Percentiles rank a stretch among this genome's conserved stretches.
Conservation (phyloP, 1,140 invertebrate species). For the Spodoptera litura region DNA sequence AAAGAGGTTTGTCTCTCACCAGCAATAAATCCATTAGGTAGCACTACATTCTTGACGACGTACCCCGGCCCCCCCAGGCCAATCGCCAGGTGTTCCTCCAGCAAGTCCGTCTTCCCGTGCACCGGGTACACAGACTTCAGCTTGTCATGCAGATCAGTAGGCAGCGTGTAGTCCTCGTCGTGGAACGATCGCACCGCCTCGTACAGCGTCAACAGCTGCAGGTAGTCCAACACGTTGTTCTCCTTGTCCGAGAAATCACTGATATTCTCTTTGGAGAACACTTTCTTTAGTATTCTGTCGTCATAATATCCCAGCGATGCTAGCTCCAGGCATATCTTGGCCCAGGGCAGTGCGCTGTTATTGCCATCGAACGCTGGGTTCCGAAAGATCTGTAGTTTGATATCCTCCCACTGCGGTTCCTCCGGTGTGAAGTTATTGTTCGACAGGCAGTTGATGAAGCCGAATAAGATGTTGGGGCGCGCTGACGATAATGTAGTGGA, state of each 20-base stretch:
- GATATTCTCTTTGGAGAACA: slow-evolving; percentile 84
- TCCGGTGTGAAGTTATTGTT: slow-evolving; percentile 87
- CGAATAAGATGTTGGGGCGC: slow-evolving; percentile 73
- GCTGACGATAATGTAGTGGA: slow-evolving; percentile 67
- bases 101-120: slow-evolving; percentile 52
- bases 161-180: slow-evolving; percentile 69
- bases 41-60: slow-evolving; percentile 66
- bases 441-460: slow-evolving; percentile 84
- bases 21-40: slow-evolving; percentile 72
- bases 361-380: slow-evolving; percentile 71
- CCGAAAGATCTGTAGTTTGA: slow-evolving; percentile 78
- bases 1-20: slow-evolving; percentile 57
- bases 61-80: slow-evolving; percentile 69
- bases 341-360: slow-evolving; percentile 76
- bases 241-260: slow-evolving; percentile 73
- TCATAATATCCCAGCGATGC: slow-evolving; percentile 86
- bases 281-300: slow-evolving; percentile 81
- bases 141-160: slow-evolving; percentile 59
- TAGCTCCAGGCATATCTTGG: slow-evolving; percentile 84
- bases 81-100: slow-evolving; percentile 62
- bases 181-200: slow-evolving; percentile 87
- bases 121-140: slow-evolving; percentile 68
- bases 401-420: slow-evolving; percentile 82
- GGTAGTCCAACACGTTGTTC: slow-evolving; percentile 79
- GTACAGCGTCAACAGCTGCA: slow-evolving; percentile 85